Conservation (phyloP, 2,888 invertebrate species). For the Agrilus biguttatus region DNA sequence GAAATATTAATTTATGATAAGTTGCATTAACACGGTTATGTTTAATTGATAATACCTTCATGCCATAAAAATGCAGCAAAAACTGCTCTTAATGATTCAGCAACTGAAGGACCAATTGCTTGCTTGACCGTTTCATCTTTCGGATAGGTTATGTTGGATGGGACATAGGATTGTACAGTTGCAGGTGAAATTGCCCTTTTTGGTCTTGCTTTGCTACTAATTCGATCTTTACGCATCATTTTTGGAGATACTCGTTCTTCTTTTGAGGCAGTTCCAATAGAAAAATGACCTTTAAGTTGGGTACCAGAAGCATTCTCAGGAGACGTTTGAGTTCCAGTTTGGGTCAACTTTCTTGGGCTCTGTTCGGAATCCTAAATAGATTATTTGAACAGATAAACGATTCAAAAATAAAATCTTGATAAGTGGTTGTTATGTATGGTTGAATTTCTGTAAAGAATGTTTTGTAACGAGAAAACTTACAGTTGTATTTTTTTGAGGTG, state of each 20-base stretch:
- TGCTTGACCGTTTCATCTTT: constrained; percentile 52
- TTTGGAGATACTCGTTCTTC: constrained; percentile 43
- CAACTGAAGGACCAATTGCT: constrained; percentile 83
- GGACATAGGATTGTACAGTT: constrained; percentile 27
- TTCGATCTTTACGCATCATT: constrained; percentile 38
- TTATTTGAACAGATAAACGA: background rate
- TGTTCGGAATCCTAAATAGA: constrained; percentile 24
- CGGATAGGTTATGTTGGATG: constrained; percentile 23
- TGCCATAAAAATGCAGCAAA: constrained; percentile 97
- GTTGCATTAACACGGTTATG: background rate
- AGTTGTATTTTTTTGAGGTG: constrained; percentile 28
- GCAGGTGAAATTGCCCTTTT: constrained; percentile 32
- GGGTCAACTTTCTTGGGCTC: constrained; percentile 35
- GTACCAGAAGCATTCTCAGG: constrained; percentile 37
- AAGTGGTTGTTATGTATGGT: background rate
- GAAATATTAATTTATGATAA: background rate
- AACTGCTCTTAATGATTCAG: constrained; percentile 82
- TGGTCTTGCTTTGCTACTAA: constrained; percentile 33
- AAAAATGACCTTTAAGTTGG: constrained; percentile 39
- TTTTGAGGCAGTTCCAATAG: constrained; percentile 39
- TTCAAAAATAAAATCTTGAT: background rate
- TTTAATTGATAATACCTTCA: constrained; percentile 42
- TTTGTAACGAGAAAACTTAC: constrained; percentile 3
- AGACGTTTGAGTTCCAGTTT: constrained; percentile 57
- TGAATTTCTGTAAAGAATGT: background rate